Base-by-base conservation (phyloP, 2,113 vertebrate genomes). In the Pipra filicauda region DNA sequence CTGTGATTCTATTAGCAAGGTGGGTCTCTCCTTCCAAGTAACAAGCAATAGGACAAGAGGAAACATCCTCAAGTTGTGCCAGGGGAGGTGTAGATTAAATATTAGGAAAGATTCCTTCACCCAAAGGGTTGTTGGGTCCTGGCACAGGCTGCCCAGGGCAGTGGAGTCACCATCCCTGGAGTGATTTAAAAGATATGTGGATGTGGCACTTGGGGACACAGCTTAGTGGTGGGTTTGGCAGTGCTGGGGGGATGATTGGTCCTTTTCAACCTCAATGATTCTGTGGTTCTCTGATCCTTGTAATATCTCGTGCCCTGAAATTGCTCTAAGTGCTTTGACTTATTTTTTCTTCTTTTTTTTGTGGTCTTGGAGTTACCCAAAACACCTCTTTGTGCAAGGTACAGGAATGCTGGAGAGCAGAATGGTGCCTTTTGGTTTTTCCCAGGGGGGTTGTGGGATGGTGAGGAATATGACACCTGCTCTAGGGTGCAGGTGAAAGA, bases 401-500 rank as follows among this genome's bases (percentile, higher is more conserved):
- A 54, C n/a, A 59, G 11, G 18, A 77, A 22, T 28, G 13, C 46
- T 59, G 35, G 62, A 54, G 67, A 84, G 51, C 44, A 27, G 28
- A 19, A 7, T 58, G 19, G 37, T 52, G 35, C 51, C 44, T 67
- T 43, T 46, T n/a, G 65, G 21, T 64, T 78, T 62, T 69, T 46
- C 39, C 10, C 10, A n/a, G n/a, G 46, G 67, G 30, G 15, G 24
- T 48, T 80, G 31, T 12, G 35, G 16, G 23, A 6, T 57, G n/a
- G 6, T 13, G 70, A 24, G 39, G 26, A 65, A 24, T 26, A n/a
- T 0, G 5, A 27, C 24, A 30, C 5, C 7, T 0, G 1, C 18
- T 27, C 4, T 44, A 20, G 15, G 22, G 26, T 30, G 19, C 37
- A 33, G 58, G 58, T 15, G 39, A 44, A 77, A 27, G 37, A 48